Base-by-base conservation (phyloP, 1,140 invertebrate genomes). In the Mya arenaria region DNA sequence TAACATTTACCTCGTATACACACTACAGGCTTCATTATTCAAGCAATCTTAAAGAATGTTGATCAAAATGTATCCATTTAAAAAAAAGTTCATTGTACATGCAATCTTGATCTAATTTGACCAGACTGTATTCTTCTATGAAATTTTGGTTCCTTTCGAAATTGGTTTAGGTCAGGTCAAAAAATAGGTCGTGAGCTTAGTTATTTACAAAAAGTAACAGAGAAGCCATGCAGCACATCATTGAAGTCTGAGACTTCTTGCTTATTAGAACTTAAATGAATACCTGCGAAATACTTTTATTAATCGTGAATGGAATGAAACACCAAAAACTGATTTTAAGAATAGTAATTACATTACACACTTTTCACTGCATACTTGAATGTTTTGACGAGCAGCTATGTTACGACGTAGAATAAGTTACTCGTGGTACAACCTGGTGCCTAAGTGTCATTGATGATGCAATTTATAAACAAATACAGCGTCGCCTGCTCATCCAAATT, bases 181-280 rank as follows among this genome's bases (percentile, higher is more conserved):
- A 66, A 66, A 66, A 66, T n/a, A 66, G 63, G 63, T 66, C 63
- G 63, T 39, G 63, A 66, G 63, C 63, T 66, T 66, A 66, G 63
- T 66, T 66, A 66, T 66, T 66, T 66, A 66, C 63, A 66, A 66
- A 66, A 66, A 66, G 63, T 66, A 66, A 66, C 63, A 66, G 63
- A 66, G 63, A 66, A 66, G 63, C 63, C 63, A 58, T 58, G 55
- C 55, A 66, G 63, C 63, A 66, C 63, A 66, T 66, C 63, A 66
- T 66, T 66, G 63, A 66, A 66, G 63, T 66, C 63, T 66, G 63
- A 66, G 63, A 66, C 63, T 66, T 66, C 63, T 66, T 66, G 63
- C 63, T 66, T 66, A 66, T 66, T 66, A 66, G 63, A 66, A 66
- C 63, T 66, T 66, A 8, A 66, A 66, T 66, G 63, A 66, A 66